Evolutionary conservation across 53 echinoderm and acorn worm genomes (phyloP).

Genomic region (Echinarachnius parma): DNA sequence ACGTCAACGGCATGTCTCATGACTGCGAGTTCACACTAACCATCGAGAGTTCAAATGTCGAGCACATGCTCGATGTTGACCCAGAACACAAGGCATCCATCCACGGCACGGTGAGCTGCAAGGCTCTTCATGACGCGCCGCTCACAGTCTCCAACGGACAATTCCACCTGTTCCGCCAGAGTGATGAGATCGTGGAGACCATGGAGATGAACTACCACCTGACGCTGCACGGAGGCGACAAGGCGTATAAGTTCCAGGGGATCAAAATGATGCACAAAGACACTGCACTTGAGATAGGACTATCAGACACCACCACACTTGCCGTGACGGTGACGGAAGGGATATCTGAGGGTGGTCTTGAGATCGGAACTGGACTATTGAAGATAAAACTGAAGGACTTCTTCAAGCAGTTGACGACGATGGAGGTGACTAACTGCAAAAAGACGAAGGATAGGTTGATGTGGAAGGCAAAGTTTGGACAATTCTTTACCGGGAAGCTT

Average conservation of each 20-base stretch:
- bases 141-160: slow-evolving; percentile 56
- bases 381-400: slow-evolving; percentile 55
- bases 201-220: slow-evolving; percentile 65
- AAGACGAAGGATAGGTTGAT: slow-evolving; percentile 26
- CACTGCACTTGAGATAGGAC: slow-evolving; percentile 57
- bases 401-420: slow-evolving; percentile 51
- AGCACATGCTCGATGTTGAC: slow-evolving; percentile 57
- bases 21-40: slow-evolving; percentile 59
- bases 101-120: slow-evolving; percentile 53
- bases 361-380: slow-evolving; percentile 48
- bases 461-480: slow-evolving; percentile 65
- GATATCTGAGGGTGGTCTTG: background rate
- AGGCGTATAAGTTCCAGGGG: slow-evolving; percentile 54
- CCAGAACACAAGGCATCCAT: slow-evolving; percentile 44
- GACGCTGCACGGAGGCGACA: slow-evolving; percentile 41
- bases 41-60: slow-evolving; percentile 50
- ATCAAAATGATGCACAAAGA: slow-evolving; percentile 60
- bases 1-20: slow-evolving; percentile 36
- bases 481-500: slow-evolving; percentile 60
- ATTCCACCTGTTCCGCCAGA: slow-evolving; percentile 55
- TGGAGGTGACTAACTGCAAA: slow-evolving; percentile 48
- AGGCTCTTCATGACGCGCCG: slow-evolving; percentile 40
- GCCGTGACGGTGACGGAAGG: slow-evolving; percentile 42
- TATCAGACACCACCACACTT: slow-evolving; percentile 58
- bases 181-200: slow-evolving; percentile 26